Base-by-base conservation (phyloP, 1,140 invertebrate species). In the Zeugodacus cucurbitae region DNA sequence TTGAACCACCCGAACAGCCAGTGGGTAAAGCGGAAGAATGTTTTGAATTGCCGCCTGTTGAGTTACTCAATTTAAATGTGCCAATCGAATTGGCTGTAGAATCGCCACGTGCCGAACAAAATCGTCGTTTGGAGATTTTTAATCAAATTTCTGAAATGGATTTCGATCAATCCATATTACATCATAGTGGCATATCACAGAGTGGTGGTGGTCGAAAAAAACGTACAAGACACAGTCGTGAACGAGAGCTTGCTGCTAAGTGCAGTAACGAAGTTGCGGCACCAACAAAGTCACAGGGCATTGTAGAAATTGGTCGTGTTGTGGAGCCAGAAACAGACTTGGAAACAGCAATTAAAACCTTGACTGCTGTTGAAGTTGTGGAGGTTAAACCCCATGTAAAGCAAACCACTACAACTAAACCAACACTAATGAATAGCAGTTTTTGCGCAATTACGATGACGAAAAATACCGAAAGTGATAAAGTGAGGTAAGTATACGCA, bases 21-120 rank as follows among this genome's bases (percentile, higher is more conserved):
- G 88, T 95, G 17, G 90, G 93, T 29, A 93, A 93, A 58, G 95
- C 94, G 0, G 94, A 95, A 89, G 95, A 95, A 90, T 95, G 95
- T 59, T 91, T 94, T 32, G 95, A 95, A 90, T 78, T 94, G 59
- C 93, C 93, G 11, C 90, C 94, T 14, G 92, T 93, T 10, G 91
- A 94, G 86, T 91, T 94, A 10, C 88, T 94, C 3, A 90, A 94
- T 59, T 90, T 94, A 2, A 92, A 94, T 89, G 94, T 94, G 11
- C 90, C 92, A 4, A 90, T 94, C 22, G 89, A 94, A 87, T 90
- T 93, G 29, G 93, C 94, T 32, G 91, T 94, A n/a, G 91, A 94
- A 86, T 93, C 93, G 17, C 91, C 93, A 1, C 20, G 91, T 54
- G 89, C 89, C 5, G 90, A 93, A 87, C 92, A 93, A 86, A 91